Evolutionary conservation across 2,797 vertebrate genomes (phyloP).

Genomic region (Dermochelys coriacea): DNA sequence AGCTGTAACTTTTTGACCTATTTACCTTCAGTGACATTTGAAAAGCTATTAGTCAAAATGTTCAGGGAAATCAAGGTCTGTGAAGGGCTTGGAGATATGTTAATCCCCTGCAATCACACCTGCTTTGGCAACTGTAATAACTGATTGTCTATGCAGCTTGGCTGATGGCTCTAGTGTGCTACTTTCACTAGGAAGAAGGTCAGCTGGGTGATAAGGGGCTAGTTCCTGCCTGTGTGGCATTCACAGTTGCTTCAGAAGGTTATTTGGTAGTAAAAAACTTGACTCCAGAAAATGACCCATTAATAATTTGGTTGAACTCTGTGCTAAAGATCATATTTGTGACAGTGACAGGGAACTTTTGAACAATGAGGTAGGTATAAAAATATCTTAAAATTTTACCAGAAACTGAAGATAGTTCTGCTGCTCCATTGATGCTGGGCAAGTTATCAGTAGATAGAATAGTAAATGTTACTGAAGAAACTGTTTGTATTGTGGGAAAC

Average conservation of each 20-base stretch:
- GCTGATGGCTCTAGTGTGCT: conserved; percentile 77
- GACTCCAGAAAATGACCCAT: conserved; percentile 77
- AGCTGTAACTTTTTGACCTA: conserved; percentile 85
- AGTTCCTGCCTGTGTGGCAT: conserved; percentile 84
- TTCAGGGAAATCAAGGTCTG: conserved; percentile 82
- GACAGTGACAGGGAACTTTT: conserved; percentile 45
- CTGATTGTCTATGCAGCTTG: conserved; percentile 89
- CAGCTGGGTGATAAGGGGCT: conserved; percentile 82
- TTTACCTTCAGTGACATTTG: conserved; percentile 88
- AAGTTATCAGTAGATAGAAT: conserved; percentile 59
- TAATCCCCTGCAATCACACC: conserved; percentile 88
- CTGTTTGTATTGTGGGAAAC: conserved; percentile 78
- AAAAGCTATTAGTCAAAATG: conserved; percentile 86
- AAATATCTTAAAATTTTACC: conserved; percentile 71
- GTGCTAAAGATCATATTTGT: conserved; percentile 69
- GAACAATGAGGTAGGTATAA: conserved; percentile 36
- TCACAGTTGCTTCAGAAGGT: conserved; percentile 79
- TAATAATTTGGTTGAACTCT: conserved; percentile 76
- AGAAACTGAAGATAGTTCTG: conserved; percentile 53
- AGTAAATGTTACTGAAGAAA: conserved; percentile 82
- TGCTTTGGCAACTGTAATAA: conserved; percentile 91
- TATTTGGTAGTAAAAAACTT: conserved; percentile 70
- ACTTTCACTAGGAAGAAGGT: conserved; percentile 81
- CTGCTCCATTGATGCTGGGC: conserved; percentile 54
- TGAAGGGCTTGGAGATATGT: conserved; percentile 82